These are phyloP conservation scores for Ellobium chinense DNA, from an alignment of 2,888 invertebrate genomes.

Conservation along the genomic window DNA sequence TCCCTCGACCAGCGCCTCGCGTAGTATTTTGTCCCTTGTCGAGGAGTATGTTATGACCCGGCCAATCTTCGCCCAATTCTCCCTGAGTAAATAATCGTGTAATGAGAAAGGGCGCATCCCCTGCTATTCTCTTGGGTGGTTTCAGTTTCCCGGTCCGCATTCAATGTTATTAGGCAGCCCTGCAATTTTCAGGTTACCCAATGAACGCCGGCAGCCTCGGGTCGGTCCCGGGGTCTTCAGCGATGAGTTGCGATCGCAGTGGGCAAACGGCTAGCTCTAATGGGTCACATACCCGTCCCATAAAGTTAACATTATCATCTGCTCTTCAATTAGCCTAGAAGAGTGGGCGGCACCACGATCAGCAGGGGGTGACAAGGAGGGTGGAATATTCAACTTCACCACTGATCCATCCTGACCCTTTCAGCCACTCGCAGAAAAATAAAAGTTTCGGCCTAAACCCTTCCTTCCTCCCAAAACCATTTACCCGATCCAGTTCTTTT, in stretches of 20 bases:
- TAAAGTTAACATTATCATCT: not conserved
- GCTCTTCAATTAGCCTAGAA: conserved; percentile 13
- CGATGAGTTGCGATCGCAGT: not conserved
- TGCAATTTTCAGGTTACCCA: conserved; percentile 42
- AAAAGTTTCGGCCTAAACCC: too few species aligned
- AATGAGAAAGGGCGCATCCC: conserved; percentile 35
- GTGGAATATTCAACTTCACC: not conserved
- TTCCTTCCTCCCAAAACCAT: too few species aligned
- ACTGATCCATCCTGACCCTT: too few species aligned
- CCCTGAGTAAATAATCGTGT: conserved; percentile 48
- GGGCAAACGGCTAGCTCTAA: conserved; percentile 28
- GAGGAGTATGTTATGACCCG: conserved; percentile 21
- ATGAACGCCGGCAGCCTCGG: conserved; percentile 5
- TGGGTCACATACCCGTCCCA: conserved; percentile 21
- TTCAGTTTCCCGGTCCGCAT: not conserved
- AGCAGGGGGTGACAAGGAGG: conserved; percentile 6
- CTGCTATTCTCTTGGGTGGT: conserved; percentile 10
- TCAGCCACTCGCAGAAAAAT: too few species aligned
- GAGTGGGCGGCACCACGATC: not conserved
- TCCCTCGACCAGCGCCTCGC: not conserved
- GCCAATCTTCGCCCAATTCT: conserved; percentile 35
- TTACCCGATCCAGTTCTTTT: too few species aligned
- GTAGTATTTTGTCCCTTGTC: not conserved
- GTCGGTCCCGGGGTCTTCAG: not conserved
- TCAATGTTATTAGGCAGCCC: conserved; percentile 13